A percentile compares a stretch with the other conserved stretches of the same genome.
phyloP scores from a whole-genome alignment of 2,113 vertebrate species.

The Microtus montanus region DNA sequence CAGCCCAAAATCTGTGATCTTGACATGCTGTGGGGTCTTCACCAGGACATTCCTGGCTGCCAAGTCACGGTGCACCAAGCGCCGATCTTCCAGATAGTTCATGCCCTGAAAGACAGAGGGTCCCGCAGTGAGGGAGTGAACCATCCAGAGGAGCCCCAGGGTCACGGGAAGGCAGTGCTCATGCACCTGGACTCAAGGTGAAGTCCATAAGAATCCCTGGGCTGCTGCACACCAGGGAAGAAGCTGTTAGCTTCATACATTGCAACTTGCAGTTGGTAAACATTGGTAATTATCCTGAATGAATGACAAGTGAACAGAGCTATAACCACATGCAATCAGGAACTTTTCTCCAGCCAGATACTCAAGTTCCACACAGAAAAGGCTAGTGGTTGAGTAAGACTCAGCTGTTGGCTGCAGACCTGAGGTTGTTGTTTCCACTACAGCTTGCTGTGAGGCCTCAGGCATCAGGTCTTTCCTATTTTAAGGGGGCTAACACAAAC shows the following conservation, averaged over 20 bases:
- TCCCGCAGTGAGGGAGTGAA: fast-evolving
- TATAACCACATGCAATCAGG: fast-evolving
- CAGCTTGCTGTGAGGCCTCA: background rate
- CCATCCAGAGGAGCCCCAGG: fast-evolving
- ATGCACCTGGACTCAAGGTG: fast-evolving
- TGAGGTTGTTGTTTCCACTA: fast-evolving
- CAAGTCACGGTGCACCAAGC: constrained; percentile 96
- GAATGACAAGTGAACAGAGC: background rate
- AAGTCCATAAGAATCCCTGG: fast-evolving
- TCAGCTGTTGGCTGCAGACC: fast-evolving
- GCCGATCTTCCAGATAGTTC: constrained; percentile 95
- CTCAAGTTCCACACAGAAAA: background rate
- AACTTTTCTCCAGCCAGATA: background rate
- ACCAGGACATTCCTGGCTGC: constrained; percentile 96
- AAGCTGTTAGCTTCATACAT: background rate
- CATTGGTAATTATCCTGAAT: fast-evolving
- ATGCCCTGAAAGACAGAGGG: constrained; percentile 88
- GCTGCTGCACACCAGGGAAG: background rate
- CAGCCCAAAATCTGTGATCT: constrained; percentile 96
- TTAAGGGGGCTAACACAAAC: fast-evolving
- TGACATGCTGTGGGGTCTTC: constrained; percentile 94
- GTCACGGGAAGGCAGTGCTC: fast-evolving
- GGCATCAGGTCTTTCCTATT: fast-evolving
- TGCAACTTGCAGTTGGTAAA: background rate
- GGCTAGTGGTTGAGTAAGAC: background rate